phyloP scores from a whole-genome alignment of 2,797 vertebrate genomes.

The Ispidina picta region DNA sequence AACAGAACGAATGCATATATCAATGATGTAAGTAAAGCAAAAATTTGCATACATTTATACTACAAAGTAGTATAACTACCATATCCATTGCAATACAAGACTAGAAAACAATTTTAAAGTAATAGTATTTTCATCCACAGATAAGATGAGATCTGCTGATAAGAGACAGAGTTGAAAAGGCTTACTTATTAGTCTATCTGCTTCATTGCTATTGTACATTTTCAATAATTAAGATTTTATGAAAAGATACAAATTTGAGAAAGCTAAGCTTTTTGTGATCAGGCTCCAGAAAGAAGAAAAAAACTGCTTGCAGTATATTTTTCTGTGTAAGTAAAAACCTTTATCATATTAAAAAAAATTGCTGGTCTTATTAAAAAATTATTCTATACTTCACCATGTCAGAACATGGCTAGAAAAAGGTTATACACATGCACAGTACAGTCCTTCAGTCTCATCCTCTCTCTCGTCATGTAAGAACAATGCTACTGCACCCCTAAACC shows the following conservation, averaged over 20 bases:
- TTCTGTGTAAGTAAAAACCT: neutral
- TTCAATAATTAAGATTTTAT: neutral
- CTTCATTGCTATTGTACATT: neutral
- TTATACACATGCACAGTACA: neutral
- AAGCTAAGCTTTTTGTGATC: neutral
- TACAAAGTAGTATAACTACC: neutral
- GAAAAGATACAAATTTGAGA: neutral
- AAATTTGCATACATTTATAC: neutral
- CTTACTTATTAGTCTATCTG: neutral
- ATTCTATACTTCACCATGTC: neutral
- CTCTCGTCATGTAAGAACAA: neutral
- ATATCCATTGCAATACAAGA: neutral
- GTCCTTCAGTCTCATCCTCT: too few species aligned
- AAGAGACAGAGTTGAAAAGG: neutral
- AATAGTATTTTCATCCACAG: neutral
- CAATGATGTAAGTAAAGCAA: neutral
- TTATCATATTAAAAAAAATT: neutral
- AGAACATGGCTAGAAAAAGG: neutral
- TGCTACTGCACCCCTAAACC: neutral
- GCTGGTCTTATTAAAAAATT: neutral
- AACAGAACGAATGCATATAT: constrained; percentile 16
- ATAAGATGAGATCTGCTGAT: neutral
- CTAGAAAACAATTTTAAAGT: neutral
- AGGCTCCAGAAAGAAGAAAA: neutral
- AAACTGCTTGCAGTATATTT: neutral